Conservation (phyloP, 2,797 vertebrate species). For the Xenopus petersii region DNA sequence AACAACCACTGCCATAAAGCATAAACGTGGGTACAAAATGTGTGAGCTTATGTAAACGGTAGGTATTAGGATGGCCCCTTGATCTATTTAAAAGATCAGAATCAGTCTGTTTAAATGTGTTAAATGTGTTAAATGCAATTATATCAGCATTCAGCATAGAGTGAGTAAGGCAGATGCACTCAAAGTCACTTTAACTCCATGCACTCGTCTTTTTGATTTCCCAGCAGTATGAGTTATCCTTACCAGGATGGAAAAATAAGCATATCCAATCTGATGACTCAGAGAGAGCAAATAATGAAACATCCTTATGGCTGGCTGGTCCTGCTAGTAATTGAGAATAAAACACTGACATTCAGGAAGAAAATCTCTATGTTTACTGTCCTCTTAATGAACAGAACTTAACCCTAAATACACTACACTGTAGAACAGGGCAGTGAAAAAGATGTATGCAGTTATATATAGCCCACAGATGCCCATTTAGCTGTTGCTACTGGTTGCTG, state of each 20-base stretch:
- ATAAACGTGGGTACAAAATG: too few species aligned
- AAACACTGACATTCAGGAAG: neutral
- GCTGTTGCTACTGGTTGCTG: too few species aligned
- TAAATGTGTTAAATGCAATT: too few species aligned
- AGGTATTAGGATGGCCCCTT: too few species aligned
- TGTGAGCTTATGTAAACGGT: too few species aligned
- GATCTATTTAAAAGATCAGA: too few species aligned
- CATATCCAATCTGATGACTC: constrained; percentile 26
- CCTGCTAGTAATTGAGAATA: constrained; percentile 5
- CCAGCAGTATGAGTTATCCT: constrained; percentile 18
- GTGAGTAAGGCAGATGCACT: neutral
- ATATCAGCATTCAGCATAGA: neutral
- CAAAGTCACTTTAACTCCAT: neutral
- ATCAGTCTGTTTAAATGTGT: too few species aligned
- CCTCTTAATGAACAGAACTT: neutral
- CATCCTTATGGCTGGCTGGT: constrained; percentile 22
- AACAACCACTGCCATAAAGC: too few species aligned
- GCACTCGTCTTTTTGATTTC: constrained; percentile 21
- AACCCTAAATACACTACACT: neutral
- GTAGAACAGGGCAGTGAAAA: too few species aligned
- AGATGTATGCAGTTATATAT: too few species aligned
- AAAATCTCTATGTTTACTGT: constrained; percentile 3
- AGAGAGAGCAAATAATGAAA: constrained; percentile 37
- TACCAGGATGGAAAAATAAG: constrained; percentile 38
- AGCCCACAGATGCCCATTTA: too few species aligned